Evolutionary conservation across 1,140 invertebrate genomes (phyloP), one percentile per base, ranked within the genome.

Genomic region (Venturia canescens): DNA sequence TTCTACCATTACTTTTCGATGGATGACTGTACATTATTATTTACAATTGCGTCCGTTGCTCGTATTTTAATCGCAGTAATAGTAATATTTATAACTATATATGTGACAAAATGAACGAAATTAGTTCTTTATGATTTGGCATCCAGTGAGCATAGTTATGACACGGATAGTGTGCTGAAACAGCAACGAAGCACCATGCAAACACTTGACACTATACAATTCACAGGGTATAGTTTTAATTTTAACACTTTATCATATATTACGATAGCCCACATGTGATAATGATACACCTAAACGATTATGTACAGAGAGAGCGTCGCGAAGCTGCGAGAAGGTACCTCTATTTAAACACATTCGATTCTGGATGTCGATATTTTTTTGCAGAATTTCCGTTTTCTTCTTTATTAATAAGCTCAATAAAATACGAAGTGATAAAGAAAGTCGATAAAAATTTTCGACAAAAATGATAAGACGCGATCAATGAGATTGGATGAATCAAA

Each of bases 161-260:
- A 84, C 76, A 80, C 80, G 81, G 75, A 75, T 81, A 80, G 76
- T 76, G 76, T 76, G 70, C 79, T 82, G 77, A 77, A 79, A 85
- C 80, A 81, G 80, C 57, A 83, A 87, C 27, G 83, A 88, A 85
- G 85, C 83, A 77, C 63, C 87, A 87, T 88, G 87, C 87, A 88
- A 66, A 86, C 81, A 87, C 75, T 82, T 84, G 82, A 80, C 76
- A 74, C 53, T 76, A 76, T 76, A 76, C 74, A 76, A 76, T 63
- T 76, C 31, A 63, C 74, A 79, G 3, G 63, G 66, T 78, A 29
- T 69, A 69, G 77, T 48, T 16, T n/a, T 71, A 27, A 69, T 79
- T 79, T 16, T 79, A 27, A 71, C 67, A 71, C 57, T 79, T 69
- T 79, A 18, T 48, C 77, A 16, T 69, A 31, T 31, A 23, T 69